Evolutionary conservation across 2,113 vertebrate species (phyloP).

Genomic region (Haplochromis burtoni): DNA sequence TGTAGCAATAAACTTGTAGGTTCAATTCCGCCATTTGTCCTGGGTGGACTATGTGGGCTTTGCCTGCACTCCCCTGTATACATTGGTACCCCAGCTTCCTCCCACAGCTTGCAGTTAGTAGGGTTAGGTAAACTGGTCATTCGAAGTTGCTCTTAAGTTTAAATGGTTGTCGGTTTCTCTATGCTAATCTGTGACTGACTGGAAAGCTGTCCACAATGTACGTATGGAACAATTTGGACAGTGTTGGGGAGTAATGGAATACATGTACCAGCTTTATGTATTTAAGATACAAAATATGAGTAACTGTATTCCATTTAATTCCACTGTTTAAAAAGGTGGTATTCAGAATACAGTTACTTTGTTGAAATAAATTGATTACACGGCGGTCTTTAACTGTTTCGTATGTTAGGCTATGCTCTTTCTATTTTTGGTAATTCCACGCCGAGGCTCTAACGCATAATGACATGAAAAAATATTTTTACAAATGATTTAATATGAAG

Average conservation of each 20-base stretch:
- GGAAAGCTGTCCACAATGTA: not conserved
- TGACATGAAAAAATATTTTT: not conserved
- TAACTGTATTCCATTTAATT: not conserved
- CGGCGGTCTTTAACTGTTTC: not conserved
- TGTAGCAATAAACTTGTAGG: not conserved
- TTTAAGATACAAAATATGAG: not conserved
- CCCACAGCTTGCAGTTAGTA: not conserved
- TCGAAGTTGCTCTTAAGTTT: not conserved
- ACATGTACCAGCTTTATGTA: not conserved
- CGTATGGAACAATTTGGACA: not conserved
- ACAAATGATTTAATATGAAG: not conserved
- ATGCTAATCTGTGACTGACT: not conserved
- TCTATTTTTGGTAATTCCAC: not conserved
- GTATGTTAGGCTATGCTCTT: not conserved
- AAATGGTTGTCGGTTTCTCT: not conserved
- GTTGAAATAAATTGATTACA: not conserved
- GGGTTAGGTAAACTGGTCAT: not conserved
- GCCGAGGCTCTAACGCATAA: not conserved
- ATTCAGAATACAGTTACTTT: not conserved
- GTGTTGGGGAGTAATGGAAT: not conserved
- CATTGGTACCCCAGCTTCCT: not conserved
- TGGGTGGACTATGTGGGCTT: not conserved
- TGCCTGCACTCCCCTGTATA: not conserved
- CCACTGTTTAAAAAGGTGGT: not conserved
- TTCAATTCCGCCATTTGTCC: not conserved